phyloP scores from a whole-genome alignment of 2,888 invertebrate species.

The Sinhomidia bicolor region DNA sequence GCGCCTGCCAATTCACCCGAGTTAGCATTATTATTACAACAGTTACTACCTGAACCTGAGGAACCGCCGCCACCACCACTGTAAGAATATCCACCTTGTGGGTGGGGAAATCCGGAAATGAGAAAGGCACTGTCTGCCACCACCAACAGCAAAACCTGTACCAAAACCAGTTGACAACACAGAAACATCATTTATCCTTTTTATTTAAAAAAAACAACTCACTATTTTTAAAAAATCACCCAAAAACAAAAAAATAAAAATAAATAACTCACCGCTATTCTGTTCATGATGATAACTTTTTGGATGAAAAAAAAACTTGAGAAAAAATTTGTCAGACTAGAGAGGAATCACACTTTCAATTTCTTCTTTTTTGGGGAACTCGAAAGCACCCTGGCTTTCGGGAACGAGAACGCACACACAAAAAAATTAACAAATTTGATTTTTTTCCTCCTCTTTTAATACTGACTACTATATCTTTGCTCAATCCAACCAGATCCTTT shows the following conservation, averaged over 20 bases:
- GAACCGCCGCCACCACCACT: not conserved
- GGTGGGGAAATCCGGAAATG: constrained; percentile 44
- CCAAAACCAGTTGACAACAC: not conserved
- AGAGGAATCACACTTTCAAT: constrained; percentile 1
- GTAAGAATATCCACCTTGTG: constrained; percentile 68
- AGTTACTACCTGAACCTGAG: not conserved
- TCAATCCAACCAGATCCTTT: not conserved
- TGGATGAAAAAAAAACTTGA: not conserved
- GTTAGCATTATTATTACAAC: constrained; percentile 23
- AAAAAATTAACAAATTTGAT: too few relatives aligned
- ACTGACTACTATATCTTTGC: not conserved
- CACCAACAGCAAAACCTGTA: constrained; percentile 44
- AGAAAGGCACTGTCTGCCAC: constrained; percentile 60
- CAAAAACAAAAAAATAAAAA: constrained; percentile 4
- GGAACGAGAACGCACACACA: constrained; percentile 44
- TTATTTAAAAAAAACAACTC: not conserved
- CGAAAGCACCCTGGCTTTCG: constrained; percentile 66
- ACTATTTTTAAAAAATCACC: not conserved
- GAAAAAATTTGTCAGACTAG: constrained; percentile 43
- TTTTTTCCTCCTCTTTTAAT: too few relatives aligned
- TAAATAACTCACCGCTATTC: constrained; percentile 56
- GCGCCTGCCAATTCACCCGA: constrained; percentile 45
- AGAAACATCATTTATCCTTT: not conserved
- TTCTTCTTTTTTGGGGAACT: constrained; percentile 26
- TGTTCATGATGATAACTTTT: constrained; percentile 56